phyloP scores from a whole-genome alignment of 2,797 vertebrate genomes.

The Rhabdophis nuchalis region DNA sequence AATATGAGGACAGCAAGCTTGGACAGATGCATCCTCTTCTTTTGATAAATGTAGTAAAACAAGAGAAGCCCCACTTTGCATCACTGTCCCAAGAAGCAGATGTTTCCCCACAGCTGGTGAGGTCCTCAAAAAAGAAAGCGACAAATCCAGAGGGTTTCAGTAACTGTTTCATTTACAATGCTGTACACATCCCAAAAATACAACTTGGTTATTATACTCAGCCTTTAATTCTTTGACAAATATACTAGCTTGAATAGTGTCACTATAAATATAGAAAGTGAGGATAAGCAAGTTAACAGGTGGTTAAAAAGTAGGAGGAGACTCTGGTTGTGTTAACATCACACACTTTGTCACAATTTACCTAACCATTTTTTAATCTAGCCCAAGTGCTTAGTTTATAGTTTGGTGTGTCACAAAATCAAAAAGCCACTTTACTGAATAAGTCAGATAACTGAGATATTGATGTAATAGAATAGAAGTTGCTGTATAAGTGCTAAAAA shows the following conservation, averaged over 20 bases:
- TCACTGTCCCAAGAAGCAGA: neutral
- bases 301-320: neutral
- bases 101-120: neutral
- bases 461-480: neutral
- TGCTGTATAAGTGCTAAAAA: neutral
- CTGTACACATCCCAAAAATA: neutral
- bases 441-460: neutral
- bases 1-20: neutral
- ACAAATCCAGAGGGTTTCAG: neutral
- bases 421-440: neutral
- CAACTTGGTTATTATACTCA: neutral
- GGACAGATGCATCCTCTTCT: neutral
- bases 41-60: neutral
- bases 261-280: neutral
- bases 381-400: neutral
- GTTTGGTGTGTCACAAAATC: neutral
- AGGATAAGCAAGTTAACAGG: neutral
- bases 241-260: neutral
- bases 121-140: neutral
- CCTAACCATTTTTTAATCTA: neutral
- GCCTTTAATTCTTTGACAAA: neutral
- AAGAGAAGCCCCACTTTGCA: neutral
- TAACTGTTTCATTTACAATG: neutral
- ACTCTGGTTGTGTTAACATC: neutral
- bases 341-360: neutral